Evolutionary conservation across 2,888 invertebrate species (phyloP), one percentile per base, ranked within the genome.

Genomic region (Leptura quadrifasciata): DNA sequence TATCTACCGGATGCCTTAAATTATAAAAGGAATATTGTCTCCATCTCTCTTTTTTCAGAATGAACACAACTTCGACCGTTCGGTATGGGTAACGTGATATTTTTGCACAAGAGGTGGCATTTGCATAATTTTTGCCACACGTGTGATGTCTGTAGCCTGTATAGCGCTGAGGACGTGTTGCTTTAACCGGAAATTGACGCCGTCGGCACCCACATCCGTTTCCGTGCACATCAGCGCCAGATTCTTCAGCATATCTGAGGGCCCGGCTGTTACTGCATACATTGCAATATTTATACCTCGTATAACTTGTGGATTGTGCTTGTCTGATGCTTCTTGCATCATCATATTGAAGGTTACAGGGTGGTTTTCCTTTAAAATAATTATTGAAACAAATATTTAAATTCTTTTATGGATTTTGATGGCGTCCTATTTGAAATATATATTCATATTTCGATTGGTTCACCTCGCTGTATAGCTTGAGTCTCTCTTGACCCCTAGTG

Each of bases 111-210:
- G 17, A 52, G 74, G 69, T 58, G 67, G 72, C 55, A 79, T 80
- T 76, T 79, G 76, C 80, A 80, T 80, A 77, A 77, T 79, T 79
- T 77, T 76, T 75, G 61, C 68, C 72, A 74, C 77, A 76, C 73
- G 75, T 76, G 77, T 69, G 60, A 70, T 74, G 64, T 74, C 70
- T 55, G 67, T 71, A 55, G 64, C 73, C 70, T 55, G 67, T 71
- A 55, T 68, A 70, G 27, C 47, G 57, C 31, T 12, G 63, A 73
- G 74, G 72, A 84, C 84, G 82, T 83, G 85, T 84, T 83, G 84
- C 84, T 82, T 75, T 76, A 71, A 76, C 79, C 83, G 87, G 86
- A 87, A 87, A 86, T 86, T 86, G 87, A 81, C 82, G 83, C 82
- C 84, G 85, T 83, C 84, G 83, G 85, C 84, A 82, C 77, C 83